Evolutionary conservation across 2,888 invertebrate genomes (phyloP), one percentile per base, ranked within the genome.

Genomic region (Pedicia rivosa): DNA sequence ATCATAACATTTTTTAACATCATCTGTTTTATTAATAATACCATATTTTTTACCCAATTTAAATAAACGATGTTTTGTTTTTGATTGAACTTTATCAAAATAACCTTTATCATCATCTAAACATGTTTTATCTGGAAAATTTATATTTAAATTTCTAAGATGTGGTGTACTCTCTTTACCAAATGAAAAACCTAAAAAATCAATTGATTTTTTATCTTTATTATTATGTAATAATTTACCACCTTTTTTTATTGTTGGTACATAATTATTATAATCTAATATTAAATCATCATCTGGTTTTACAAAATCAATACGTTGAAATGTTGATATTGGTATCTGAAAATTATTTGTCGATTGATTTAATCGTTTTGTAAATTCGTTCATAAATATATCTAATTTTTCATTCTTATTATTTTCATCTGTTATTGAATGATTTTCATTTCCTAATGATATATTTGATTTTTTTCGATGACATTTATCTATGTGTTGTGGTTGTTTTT

Each of bases 31-130:
- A 14, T 55, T 56, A 13, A 57, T 52, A 33, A 56, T 55, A 28
- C 55, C 54, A 31, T 57, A 60, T 43, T 60, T 61, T 36, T 59
- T 55, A 7, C 56, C 54, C 17, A 61, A 54, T 41, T 56, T 56
- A 22, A 55, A 54, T 8, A 61, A 46, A 13, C 59, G 54, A 37
- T 53, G 55, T 1, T 51, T 50, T 1, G 61, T 60, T 46, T 60
- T 60, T 12, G 56, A 48, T 42, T 58, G 59, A 38, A 60, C 40
- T 8, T 56, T 55, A 38, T 58, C 57, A 20, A 60, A 58, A 38
- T 59, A 59, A 26, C 39, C 43, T 14, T 34, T 26, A 42, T 50
- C 51, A 34, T 54, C 51, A 14, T 50, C 50, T 33, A 51, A 54
- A 28, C 53, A 56, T 1, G 59, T 59, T 20, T 57, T 52, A 41